These are phyloP conservation scores for Cylloceria caligata DNA, from an alignment of 2,888 invertebrate genomes.

Conservation along the genomic window DNA sequence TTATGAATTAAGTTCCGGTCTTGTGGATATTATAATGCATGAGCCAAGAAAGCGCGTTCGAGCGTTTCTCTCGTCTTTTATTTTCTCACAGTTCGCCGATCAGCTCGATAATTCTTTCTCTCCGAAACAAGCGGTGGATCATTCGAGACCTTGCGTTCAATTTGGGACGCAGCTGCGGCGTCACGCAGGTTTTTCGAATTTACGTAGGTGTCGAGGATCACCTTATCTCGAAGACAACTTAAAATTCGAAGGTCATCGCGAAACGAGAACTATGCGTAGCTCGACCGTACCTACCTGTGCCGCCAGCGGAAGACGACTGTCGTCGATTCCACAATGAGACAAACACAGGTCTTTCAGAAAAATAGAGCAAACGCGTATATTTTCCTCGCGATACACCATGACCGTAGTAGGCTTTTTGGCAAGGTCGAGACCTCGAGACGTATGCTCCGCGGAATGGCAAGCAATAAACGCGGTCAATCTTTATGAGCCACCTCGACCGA, in stretches of 20 bases:
- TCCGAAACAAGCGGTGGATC: constrained; percentile 33
- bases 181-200: constrained; percentile 39
- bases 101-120: constrained; percentile 32
- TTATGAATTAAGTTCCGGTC: constrained; percentile 80
- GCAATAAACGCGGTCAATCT: constrained; percentile 67
- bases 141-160: constrained; percentile 32
- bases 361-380: constrained; percentile 56
- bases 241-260: constrained; percentile 52
- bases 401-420: constrained; percentile 21
- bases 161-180: constrained; percentile 35
- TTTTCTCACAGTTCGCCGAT: constrained; percentile 27
- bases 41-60: constrained; percentile 12
- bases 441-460: constrained; percentile 48
- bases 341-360: constrained; percentile 49
- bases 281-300: constrained; percentile 40
- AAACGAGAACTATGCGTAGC: constrained; percentile 1
- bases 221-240: constrained; percentile 45
- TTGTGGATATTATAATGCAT: constrained; percentile 52
- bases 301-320: constrained; percentile 27
- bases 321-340: constrained; percentile 40
- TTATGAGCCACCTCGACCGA: constrained; percentile 45
- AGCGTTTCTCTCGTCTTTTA: not conserved
- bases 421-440: constrained; percentile 63
- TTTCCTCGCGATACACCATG: constrained; percentile 40
- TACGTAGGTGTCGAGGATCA: constrained; percentile 22